Percentiles rank a stretch among this genome's conserved stretches.
Evolutionary conservation across 2,888 invertebrate genomes (phyloP).

Genomic region (Cephus pygmeus): DNA sequence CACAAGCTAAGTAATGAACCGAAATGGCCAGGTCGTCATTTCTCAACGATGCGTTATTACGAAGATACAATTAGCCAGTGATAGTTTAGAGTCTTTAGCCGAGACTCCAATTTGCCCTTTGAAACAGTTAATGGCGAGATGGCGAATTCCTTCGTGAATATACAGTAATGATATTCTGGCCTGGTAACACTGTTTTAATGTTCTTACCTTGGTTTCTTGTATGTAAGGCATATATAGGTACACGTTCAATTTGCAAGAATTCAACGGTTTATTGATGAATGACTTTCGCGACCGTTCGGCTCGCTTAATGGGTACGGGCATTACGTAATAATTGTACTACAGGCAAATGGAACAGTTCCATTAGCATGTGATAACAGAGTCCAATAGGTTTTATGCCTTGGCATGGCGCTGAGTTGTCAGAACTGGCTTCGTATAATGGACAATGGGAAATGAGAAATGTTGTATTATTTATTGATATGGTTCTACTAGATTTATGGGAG

Average conservation of each 20-base stretch:
- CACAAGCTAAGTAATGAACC: not conserved
- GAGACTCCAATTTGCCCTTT: not conserved
- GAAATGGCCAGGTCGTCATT: not conserved
- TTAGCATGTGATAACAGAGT: constrained; percentile 28
- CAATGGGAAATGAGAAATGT: not conserved
- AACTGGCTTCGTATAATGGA: not conserved
- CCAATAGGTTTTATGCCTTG: not conserved
- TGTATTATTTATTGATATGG: not conserved
- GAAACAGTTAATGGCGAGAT: not conserved
- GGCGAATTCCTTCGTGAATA: not conserved
- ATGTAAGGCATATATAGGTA: not conserved
- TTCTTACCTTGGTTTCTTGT: not conserved
- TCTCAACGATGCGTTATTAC: not conserved
- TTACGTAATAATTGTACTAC: constrained; percentile 24
- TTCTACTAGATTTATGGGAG: not conserved
- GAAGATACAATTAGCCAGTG: not conserved
- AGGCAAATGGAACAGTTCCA: constrained; percentile 30
- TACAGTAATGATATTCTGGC: not conserved
- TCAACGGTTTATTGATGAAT: not conserved
- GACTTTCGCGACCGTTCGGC: not conserved
- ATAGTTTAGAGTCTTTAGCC: not conserved
- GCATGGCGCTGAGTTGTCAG: not conserved
- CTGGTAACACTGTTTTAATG: not conserved
- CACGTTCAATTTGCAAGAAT: not conserved
- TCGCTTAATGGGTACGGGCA: not conserved